Percentiles rank a stretch among this genome's conserved stretches.
Evolutionary conservation across 2,113 vertebrate genomes (phyloP).

Genomic region (Campylomormyrus numenius): DNA sequence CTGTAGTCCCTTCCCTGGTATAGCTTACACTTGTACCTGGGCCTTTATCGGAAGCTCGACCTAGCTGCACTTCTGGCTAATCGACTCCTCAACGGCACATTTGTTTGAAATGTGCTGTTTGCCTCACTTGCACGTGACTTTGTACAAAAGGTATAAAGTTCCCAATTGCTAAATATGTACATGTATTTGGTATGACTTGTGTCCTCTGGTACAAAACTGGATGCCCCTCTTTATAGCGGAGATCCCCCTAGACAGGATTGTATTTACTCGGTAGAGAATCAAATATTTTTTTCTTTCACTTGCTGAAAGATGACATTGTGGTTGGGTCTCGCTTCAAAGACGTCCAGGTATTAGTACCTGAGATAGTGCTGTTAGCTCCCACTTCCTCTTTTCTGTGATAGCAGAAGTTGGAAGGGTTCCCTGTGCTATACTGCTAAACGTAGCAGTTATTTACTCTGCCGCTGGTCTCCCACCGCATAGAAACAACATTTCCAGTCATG

Average conservation of each 20-base stretch:
- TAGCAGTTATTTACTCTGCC: neutral
- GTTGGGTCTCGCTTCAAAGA: neutral
- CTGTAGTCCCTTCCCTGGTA: neutral
- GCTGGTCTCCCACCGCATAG: neutral
- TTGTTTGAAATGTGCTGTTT: neutral
- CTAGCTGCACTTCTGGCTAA: neutral
- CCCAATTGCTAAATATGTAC: neutral
- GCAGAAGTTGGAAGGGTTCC: neutral
- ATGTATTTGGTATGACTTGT: neutral
- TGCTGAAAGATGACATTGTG: neutral
- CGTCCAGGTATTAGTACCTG: neutral
- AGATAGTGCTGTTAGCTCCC: neutral
- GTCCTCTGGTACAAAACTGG: neutral
- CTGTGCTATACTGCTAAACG: neutral
- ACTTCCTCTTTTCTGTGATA: neutral
- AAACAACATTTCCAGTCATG: neutral
- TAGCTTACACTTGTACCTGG: neutral
- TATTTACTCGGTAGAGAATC: slow-evolving; percentile 17
- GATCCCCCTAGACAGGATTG: slow-evolving; percentile 23
- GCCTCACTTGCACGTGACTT: neutral
- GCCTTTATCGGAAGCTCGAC: neutral
- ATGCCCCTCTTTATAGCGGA: neutral
- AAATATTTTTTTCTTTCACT: neutral
- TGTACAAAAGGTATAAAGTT: neutral
- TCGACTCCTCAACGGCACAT: neutral